Evolutionary conservation across 1,140 invertebrate genomes (phyloP).

Genomic region (Danaus plexippus): DNA sequence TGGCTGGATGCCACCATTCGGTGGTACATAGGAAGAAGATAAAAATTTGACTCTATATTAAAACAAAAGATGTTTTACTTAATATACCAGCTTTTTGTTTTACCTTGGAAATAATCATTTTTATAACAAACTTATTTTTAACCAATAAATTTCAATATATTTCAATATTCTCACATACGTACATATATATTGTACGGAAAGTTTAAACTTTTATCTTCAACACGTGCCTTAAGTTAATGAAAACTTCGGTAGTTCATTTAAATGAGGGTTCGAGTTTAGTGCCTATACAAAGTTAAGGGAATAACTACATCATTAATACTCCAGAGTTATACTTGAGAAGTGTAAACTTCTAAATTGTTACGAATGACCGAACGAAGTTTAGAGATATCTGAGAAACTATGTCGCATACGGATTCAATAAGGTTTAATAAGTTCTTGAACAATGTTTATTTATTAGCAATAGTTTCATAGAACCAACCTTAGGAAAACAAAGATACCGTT

Average conservation of each 20-base stretch:
- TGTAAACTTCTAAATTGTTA: constrained; percentile 42
- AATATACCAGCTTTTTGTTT: constrained; percentile 25
- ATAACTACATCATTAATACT: constrained; percentile 31
- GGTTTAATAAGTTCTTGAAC: constrained; percentile 21
- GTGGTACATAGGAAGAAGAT: constrained; percentile 37
- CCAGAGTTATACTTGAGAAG: constrained; percentile 50
- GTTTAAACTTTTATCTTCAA: constrained; percentile 1
- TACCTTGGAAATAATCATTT: constrained; percentile 15
- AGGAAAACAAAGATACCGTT: constrained; percentile 37
- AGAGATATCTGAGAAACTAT: not conserved
- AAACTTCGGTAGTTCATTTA: constrained; percentile 38
- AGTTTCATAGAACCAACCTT: constrained; percentile 5
- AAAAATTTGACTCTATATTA: constrained; percentile 46
- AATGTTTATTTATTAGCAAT: constrained; percentile 41
- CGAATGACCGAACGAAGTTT: constrained; percentile 22
- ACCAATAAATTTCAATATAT: too few relatives aligned
- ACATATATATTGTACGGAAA: too few relatives aligned
- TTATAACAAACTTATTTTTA: too few relatives aligned
- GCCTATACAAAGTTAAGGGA: constrained; percentile 36
- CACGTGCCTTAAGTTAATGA: constrained; percentile 6
- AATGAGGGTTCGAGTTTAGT: constrained; percentile 36
- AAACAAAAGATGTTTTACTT: constrained; percentile 57
- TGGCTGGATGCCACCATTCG: constrained; percentile 32
- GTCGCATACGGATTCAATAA: constrained; percentile 12
- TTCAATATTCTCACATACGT: too few relatives aligned